These are phyloP conservation scores for Hipposideros larvatus DNA, from an alignment of 2,797 vertebrate species.

Conservation along the genomic window DNA sequence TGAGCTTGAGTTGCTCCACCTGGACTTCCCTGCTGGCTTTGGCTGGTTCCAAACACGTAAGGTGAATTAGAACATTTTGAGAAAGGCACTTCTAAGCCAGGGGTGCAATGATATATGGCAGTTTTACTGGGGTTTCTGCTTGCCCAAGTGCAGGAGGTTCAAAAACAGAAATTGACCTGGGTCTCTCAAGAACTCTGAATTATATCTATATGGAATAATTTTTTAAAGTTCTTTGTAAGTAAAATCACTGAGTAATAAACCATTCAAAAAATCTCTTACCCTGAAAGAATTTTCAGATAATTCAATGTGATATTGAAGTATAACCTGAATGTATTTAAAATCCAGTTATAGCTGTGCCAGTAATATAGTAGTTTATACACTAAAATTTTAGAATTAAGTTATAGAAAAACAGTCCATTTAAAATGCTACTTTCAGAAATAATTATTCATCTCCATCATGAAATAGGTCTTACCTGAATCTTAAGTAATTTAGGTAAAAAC, in stretches of 20 bases:
- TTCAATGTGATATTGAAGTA: not conserved
- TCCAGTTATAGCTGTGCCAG: not conserved
- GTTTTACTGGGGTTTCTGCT: not conserved
- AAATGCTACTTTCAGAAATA: not conserved
- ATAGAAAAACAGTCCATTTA: not conserved
- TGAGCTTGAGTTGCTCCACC: not conserved
- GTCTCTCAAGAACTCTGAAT: not conserved
- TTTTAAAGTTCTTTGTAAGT: not conserved
- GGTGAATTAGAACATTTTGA: not conserved
- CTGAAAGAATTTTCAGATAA: not conserved
- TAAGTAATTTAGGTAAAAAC: not conserved
- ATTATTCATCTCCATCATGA: not conserved
- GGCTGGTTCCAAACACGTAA: not conserved
- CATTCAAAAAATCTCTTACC: not conserved
- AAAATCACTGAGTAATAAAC: not conserved
- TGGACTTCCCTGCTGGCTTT: not conserved
- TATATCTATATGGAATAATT: not conserved
- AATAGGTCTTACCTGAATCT: not conserved
- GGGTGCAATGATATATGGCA: fast-evolving
- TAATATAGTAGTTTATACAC: not conserved
- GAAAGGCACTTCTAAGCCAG: not conserved
- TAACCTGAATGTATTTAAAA: not conserved
- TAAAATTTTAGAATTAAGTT: not conserved
- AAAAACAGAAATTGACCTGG: not conserved
- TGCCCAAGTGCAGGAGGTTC: not conserved